Conservation (phyloP, 1,140 invertebrate genomes). For the Zaprionus ghesquierei region DNA sequence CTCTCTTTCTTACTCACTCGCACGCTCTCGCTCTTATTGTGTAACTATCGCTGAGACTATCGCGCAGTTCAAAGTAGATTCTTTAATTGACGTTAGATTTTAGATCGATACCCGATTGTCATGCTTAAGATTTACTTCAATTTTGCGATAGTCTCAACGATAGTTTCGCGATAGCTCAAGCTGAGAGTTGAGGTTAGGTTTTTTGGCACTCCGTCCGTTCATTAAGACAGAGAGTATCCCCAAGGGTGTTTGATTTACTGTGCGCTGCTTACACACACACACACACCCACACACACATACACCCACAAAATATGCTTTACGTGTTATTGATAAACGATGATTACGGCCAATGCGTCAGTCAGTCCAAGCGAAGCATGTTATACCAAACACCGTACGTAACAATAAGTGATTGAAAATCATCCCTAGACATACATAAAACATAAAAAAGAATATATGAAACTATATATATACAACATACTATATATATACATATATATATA, state of each 20-base stretch:
- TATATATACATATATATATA: slow-evolving; percentile 32
- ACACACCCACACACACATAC: background rate
- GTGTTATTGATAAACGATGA: slow-evolving; percentile 52
- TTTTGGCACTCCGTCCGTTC: background rate
- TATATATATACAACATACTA: background rate
- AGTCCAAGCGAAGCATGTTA: slow-evolving; percentile 71
- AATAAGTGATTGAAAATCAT: slow-evolving; percentile 82
- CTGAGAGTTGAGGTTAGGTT: background rate
- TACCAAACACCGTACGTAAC: slow-evolving; percentile 82
- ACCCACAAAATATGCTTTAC: slow-evolving; percentile 53
- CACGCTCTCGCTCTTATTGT: background rate
- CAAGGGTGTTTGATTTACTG: background rate
- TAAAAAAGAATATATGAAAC: slow-evolving; percentile 49
- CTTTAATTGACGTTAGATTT: too few species aligned
- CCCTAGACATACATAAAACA: slow-evolving; percentile 68
- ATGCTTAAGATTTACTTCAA: too few species aligned
- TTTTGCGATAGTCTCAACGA: background rate
- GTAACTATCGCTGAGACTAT: background rate
- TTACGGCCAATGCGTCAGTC: slow-evolving; percentile 16
- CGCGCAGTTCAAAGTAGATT: background rate
- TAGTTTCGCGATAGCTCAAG: background rate
- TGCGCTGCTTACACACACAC: background rate
- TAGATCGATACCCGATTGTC: too few species aligned
- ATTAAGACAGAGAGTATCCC: background rate
- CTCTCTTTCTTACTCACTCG: background rate